Percentiles rank a stretch among this genome's conserved stretches.
phyloP scores from a whole-genome alignment of 2,888 invertebrate species.

The Ennomos erosarius region DNA sequence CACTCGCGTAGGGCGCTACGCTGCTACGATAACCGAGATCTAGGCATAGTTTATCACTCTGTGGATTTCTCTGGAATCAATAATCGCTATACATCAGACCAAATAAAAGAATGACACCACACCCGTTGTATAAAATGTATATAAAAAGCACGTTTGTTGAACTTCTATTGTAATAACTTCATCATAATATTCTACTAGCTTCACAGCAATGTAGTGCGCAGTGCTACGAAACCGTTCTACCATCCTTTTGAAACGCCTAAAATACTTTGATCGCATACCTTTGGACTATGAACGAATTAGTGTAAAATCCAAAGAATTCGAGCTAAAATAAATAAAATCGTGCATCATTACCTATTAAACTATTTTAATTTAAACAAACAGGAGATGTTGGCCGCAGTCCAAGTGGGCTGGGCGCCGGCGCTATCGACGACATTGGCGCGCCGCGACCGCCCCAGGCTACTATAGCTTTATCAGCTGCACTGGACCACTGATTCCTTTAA shows the following conservation, averaged over 20 bases:
- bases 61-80: no score
- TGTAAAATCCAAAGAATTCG: slow-evolving; percentile 36
- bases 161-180: no score
- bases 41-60: no score
- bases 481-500: slow-evolving; percentile 48
- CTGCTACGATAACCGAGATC: no score
- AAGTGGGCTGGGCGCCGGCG: slow-evolving; percentile 77
- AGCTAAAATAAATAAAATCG: slow-evolving; percentile 50
- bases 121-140: no score
- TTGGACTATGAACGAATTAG: neutral
- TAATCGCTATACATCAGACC: no score
- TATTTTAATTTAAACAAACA: slow-evolving; percentile 80
- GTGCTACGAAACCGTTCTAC: no score
- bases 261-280: no score
- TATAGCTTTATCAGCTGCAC: slow-evolving; percentile 59
- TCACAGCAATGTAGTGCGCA: no score
- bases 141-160: no score
- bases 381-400: slow-evolving; percentile 70
- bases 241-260: neutral
- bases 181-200: no score
- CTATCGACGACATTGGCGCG: slow-evolving; percentile 55
- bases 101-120: no score
- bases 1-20: neutral
- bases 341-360: slow-evolving; percentile 34
- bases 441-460: slow-evolving; percentile 52